Conservation (phyloP, 2,113 vertebrate species). For the Sula dactylatra region DNA sequence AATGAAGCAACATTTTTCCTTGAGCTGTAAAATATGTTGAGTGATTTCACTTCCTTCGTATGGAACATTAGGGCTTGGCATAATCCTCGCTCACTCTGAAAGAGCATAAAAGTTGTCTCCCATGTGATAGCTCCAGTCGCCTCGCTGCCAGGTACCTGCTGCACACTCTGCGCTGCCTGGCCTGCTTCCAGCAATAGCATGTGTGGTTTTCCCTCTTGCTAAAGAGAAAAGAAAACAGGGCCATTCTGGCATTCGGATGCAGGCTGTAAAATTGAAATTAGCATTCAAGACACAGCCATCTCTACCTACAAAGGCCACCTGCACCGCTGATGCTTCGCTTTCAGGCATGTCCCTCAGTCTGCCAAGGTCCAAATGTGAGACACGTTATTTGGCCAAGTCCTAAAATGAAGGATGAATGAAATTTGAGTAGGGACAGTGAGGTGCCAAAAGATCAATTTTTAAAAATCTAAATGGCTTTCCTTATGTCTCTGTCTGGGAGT, state of each 20-base stretch:
- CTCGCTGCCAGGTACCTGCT: constrained; percentile 40
- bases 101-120: constrained; percentile 43
- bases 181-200: constrained; percentile 18
- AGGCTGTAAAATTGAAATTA: constrained; percentile 59
- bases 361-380: neutral
- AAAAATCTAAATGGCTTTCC: neutral
- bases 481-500: neutral
- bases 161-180: constrained; percentile 5
- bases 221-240: constrained; percentile 57
- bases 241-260: constrained; percentile 4
- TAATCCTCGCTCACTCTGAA: constrained; percentile 29
- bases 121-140: neutral
- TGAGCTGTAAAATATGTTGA: constrained; percentile 53
- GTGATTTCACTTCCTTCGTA: constrained; percentile 49
- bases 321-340: neutral
- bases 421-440: neutral
- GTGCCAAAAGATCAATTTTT: neutral
- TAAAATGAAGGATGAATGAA: neutral
- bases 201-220: constrained; percentile 20
- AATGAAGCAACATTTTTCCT: constrained; percentile 53
- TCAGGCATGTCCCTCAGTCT: neutral
- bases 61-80: constrained; percentile 63
- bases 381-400: neutral
- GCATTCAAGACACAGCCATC: constrained; percentile 34
- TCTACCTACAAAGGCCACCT: constrained; percentile 43